phyloP scores from a whole-genome alignment of 2,797 vertebrate genomes.

The Xyrichtys novacula region DNA sequence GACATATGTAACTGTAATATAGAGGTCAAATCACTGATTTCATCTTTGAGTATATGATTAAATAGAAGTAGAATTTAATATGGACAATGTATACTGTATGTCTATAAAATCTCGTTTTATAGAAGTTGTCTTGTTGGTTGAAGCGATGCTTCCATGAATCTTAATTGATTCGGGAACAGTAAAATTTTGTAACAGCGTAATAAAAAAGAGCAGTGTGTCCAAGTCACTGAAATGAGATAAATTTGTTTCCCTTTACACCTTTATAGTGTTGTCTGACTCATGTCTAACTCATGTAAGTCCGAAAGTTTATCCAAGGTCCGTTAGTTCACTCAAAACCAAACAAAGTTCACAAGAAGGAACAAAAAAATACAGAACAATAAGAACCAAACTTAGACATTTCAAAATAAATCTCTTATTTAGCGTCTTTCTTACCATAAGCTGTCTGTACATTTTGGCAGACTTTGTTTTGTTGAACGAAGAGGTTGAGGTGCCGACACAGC shows the following conservation, averaged over 20 bases:
- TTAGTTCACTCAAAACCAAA: not conserved
- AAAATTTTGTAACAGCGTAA: no score
- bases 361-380: no score
- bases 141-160: not conserved
- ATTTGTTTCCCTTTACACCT: not conserved
- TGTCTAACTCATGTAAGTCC: not conserved
- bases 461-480: not conserved
- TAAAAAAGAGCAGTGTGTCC: no score
- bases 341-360: not conserved
- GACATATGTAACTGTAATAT: not conserved
- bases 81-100: no score
- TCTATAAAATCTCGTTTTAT: no score
- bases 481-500: not conserved
- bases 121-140: not conserved
- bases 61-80: not conserved
- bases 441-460: slow-evolving; percentile 64
- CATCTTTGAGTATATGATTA: not conserved
- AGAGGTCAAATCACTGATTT: not conserved
- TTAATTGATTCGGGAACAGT: no score
- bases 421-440: slow-evolving; percentile 55
- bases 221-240: not conserved
- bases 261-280: fast-evolving
- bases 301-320: not conserved
- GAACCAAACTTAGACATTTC: not conserved
- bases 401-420: not conserved